Conservation (phyloP, 1,140 invertebrate genomes). For the Orius laevigatus region DNA sequence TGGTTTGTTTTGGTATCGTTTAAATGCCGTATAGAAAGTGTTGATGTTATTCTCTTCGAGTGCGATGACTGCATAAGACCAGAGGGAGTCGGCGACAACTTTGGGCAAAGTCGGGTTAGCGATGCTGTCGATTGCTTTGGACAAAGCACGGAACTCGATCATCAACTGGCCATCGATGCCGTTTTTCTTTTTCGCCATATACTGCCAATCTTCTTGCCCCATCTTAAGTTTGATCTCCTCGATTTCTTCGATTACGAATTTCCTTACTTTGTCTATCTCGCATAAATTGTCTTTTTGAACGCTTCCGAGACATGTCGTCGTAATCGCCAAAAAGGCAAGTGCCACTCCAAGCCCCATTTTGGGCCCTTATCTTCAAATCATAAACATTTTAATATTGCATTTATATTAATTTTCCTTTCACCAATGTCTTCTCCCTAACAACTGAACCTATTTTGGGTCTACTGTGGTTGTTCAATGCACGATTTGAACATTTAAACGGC, state of each 20-base stretch:
- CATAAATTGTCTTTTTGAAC: too few relatives aligned
- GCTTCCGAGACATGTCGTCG: too few relatives aligned
- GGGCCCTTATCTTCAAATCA: too few relatives aligned
- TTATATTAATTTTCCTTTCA: too few relatives aligned
- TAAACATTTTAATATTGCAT: too few relatives aligned
- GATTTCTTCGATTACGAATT: conserved; percentile 22
- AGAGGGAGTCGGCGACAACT: conserved; percentile 28
- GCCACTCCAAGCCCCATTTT: too few relatives aligned
- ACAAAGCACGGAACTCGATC: conserved; percentile 34
- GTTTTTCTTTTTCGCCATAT: conserved; percentile 22
- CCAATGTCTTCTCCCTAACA: too few relatives aligned
- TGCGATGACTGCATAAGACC: conserved; percentile 36
- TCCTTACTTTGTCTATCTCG: conserved; percentile 5
- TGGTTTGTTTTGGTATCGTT: conserved; percentile 32
- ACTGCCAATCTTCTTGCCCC: conserved; percentile 33
- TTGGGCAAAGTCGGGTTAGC: conserved; percentile 17
- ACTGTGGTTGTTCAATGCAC: too few relatives aligned
- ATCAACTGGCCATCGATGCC: conserved; percentile 35
- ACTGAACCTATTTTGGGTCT: too few relatives aligned
- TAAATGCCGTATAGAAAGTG: conserved; percentile 39
- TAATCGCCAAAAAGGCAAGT: too few relatives aligned
- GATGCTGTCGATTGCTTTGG: conserved; percentile 28
- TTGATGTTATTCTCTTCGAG: conserved; percentile 36
- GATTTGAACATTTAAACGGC: too few relatives aligned
- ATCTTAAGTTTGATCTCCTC: conserved; percentile 38